Base-by-base conservation (phyloP, 2,888 invertebrate genomes). In the Cephonodes hylas region DNA sequence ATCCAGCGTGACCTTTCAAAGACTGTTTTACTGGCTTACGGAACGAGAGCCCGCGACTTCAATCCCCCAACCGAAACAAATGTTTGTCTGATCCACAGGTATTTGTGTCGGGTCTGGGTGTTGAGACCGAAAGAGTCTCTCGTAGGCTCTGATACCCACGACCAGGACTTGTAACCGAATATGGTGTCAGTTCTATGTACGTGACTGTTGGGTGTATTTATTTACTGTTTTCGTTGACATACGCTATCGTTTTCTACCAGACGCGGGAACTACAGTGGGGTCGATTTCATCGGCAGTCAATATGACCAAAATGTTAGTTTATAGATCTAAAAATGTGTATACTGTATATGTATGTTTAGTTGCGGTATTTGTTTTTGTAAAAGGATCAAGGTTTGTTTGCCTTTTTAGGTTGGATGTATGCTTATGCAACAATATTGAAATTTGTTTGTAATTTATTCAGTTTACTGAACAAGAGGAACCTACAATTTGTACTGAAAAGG, bases 311-410 rank as follows among this genome's bases (percentile, higher is more conserved):
- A 23, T 13, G 38, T 58, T 23, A 58, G 1, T 42, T 57, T 56
- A 15, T 58, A 38, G 23, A 23, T 58, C 6, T 42, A 58, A 42
- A 18, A 23, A 58, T 42, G 42, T 58, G 58, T 58, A 58, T 53
- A 53, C 18, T 53, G 53, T 53, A 53, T 48, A 48, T 53, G 53
- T 53, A 53, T 53, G 53, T 53, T 53, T 53, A 31, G 27, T 53
- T 15, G 53, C 53, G 31, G 53, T 31, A 8, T 20, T 31, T 15
- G 15, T 53, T 53, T 45, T 10, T 31, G 48, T 15, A 31, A 53
- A 31, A 1, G 0, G 13, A 3, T 31, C 31, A 18, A 18, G 8
- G 7, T 10, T 53, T 27, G 25, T 48, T 27, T 38, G 13, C n/a
- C n/a, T 3, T 15, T 27, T 48, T 48, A 15, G 27, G 53, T 18